These are phyloP conservation scores for Cataglyphis albicans DNA, from an alignment of 2,888 invertebrate species.

Conservation along the genomic window DNA sequence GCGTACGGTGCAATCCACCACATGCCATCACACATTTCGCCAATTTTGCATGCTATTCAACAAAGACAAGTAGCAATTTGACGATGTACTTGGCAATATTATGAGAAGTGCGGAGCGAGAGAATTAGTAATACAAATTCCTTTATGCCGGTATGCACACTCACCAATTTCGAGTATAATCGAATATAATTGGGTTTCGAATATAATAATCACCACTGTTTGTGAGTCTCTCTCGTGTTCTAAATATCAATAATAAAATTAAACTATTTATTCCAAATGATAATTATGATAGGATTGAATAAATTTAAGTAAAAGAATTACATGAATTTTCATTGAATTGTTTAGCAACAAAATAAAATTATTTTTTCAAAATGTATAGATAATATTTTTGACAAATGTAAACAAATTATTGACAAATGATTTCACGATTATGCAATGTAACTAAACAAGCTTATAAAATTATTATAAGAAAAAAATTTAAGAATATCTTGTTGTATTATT, in stretches of 20 bases:
- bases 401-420: not conserved
- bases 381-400: not conserved
- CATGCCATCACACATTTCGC: slow-evolving; percentile 31
- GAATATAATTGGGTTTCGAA: slow-evolving; percentile 1
- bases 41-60: slow-evolving; percentile 36
- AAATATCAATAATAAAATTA: not conserved
- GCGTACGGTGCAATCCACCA: slow-evolving; percentile 40
- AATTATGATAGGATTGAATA: not conserved
- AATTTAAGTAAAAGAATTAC: not conserved
- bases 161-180: slow-evolving; percentile 11
- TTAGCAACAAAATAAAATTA: not conserved
- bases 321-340: slow-evolving; percentile 3
- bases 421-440: not conserved
- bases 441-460: slow-evolving; percentile 26
- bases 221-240: not conserved
- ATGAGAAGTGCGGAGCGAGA: slow-evolving; percentile 4
- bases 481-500: slow-evolving; percentile 30
- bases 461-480: slow-evolving; percentile 8
- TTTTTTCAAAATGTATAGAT: not conserved
- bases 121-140: slow-evolving; percentile 14
- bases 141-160: slow-evolving; percentile 36
- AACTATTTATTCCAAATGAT: not conserved
- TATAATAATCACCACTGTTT: not conserved
- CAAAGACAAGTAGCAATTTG: slow-evolving; percentile 27
- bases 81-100: slow-evolving; percentile 22